Evolutionary conservation across 2,113 vertebrate species (phyloP).

Genomic region (Plecotus auritus): DNA sequence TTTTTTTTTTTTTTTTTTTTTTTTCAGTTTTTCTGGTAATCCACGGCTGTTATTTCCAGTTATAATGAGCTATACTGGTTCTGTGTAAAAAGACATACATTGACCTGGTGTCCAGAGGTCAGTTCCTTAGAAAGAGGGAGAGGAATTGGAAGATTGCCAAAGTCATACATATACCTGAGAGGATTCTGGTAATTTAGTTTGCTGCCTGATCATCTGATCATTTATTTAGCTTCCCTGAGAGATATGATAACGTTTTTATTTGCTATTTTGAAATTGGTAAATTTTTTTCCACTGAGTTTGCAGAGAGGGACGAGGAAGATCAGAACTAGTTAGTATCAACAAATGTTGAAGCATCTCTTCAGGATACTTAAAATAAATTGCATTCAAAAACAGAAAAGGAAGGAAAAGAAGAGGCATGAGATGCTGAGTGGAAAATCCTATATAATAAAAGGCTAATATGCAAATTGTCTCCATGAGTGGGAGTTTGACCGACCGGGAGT

Average conservation of each 20-base stretch:
- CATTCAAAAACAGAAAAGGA: conserved; percentile 65
- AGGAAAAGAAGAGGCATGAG: conserved; percentile 5
- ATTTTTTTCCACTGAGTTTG: conserved; percentile 63
- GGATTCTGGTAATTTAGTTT: conserved; percentile 73
- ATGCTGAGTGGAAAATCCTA: background rate
- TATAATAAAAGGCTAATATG: no score
- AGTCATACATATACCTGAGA: conserved; percentile 65
- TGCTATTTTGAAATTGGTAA: conserved; percentile 77
- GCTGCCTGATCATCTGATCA: conserved; percentile 69
- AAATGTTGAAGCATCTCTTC: conserved; percentile 70
- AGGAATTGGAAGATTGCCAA: conserved; percentile 60
- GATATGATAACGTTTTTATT: conserved; percentile 76
- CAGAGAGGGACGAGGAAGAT: conserved; percentile 53
- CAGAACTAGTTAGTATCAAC: conserved; percentile 73
- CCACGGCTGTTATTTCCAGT: background rate
- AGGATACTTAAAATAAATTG: conserved; percentile 66
- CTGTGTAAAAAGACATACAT: conserved; percentile 17
- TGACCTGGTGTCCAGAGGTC: background rate
- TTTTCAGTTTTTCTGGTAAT: background rate
- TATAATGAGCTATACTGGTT: background rate
- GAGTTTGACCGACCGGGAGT: no score
- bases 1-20: background rate
- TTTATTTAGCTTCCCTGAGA: conserved; percentile 80
- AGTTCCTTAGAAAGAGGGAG: background rate
- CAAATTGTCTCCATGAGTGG: no score